Conservation (phyloP, 2,888 invertebrate genomes). For the Formica aserva region DNA sequence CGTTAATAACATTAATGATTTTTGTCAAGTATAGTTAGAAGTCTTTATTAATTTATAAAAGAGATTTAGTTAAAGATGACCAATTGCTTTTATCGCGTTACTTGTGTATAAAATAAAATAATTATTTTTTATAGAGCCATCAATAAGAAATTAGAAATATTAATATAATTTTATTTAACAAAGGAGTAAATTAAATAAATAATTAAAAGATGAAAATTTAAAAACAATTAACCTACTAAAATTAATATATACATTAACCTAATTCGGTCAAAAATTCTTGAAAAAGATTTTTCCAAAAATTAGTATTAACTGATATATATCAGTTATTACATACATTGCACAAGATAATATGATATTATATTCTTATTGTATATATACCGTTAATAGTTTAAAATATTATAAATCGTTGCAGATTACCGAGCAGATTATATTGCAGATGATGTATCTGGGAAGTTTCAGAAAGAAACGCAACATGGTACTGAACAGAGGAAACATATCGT, state of each 20-base stretch:
- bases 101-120: neutral
- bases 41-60: neutral
- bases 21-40: no score
- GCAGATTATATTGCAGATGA: slow-evolving; percentile 40
- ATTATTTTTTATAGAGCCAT: neutral
- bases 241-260: no score
- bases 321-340: neutral
- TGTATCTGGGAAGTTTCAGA: slow-evolving; percentile 41
- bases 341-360: neutral
- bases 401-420: slow-evolving; percentile 42
- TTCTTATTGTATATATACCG: neutral
- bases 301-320: neutral
- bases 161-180: neutral
- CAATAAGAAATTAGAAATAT: neutral
- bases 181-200: neutral
- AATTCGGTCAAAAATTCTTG: no score
- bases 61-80: neutral
- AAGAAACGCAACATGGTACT: slow-evolving; percentile 32
- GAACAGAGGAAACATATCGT: slow-evolving; percentile 26
- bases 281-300: neutral
- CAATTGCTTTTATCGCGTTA: neutral
- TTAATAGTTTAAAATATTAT: slow-evolving; percentile 37
- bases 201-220: neutral
- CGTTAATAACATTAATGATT: no score
- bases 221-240: no score